Conservation (phyloP, 2,888 invertebrate genomes). For the Chesias legatella region DNA sequence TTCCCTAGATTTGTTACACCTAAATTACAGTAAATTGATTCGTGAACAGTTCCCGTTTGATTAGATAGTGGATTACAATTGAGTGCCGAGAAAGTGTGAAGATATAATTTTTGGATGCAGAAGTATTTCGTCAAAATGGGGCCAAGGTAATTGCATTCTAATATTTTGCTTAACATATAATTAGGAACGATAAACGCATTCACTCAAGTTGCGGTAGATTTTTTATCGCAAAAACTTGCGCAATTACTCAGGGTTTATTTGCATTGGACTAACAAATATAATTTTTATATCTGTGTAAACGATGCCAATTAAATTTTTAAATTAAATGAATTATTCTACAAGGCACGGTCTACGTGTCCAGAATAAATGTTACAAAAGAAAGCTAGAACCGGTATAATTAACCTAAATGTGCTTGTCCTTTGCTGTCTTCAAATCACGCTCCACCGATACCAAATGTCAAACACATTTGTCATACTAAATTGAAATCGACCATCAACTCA, state of each 20-base stretch:
- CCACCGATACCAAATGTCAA: neutral
- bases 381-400: slow-evolving; percentile 28
- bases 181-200: slow-evolving; percentile 6
- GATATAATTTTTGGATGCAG: slow-evolving; percentile 31
- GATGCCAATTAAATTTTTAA: slow-evolving; percentile 3
- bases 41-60: neutral
- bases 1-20: no score
- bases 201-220: slow-evolving; percentile 8
- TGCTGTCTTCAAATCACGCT: neutral
- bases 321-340: slow-evolving; percentile 29
- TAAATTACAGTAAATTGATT: no score
- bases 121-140: slow-evolving; percentile 49
- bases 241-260: slow-evolving; percentile 2
- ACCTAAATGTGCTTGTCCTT: slow-evolving; percentile 25
- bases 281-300: no score
- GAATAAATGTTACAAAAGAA: slow-evolving; percentile 40
- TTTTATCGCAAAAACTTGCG: slow-evolving; percentile 2
- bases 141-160: slow-evolving; percentile 50
- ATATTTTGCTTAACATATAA: slow-evolving; percentile 14
- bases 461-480: no score
- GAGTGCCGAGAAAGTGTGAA: slow-evolving; percentile 22
- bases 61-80: slow-evolving; percentile 10
- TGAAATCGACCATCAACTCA: no score
- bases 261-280: no score
- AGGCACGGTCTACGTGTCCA: slow-evolving; percentile 24